Evolutionary conservation across 2,797 vertebrate species (phyloP), one percentile per base, ranked within the genome.

Genomic region (Alfaro cultratus): DNA sequence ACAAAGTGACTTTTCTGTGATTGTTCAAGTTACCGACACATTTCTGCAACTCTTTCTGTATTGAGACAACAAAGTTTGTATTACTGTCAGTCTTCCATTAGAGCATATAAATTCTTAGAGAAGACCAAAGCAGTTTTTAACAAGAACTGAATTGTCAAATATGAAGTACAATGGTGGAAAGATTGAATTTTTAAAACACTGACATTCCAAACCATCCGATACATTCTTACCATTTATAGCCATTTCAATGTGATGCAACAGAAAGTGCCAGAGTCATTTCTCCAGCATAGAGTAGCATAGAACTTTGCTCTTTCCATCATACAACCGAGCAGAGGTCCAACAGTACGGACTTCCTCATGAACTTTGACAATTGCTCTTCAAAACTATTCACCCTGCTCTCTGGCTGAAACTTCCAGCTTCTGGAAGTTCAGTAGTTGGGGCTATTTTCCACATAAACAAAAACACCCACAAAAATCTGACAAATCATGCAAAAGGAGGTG

Each of bases 1-100:
- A 91, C 84, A 82, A 83, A 71, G 77, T n/a, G 60, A 75, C 73
- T 73, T 62, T 74, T 68, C 75, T 23, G 57, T 0, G 73, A 81
- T 45, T 68, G 81, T 62, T 73, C 76, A 79, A 70, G 71, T 88
- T 79, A 55, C 45, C 3, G n/a, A 79, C 2, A 36, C 53, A 53
- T 47, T 74, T 41, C 34, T 75, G 36, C 74, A 51, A 43, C 39
- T 26, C 31, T 39, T 72, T 75, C 75, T 46, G 15, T 43, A 73
- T 29, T 67, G 13, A 60, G 26, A n/a, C 41, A 45, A 45, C 41
- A n/a, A 16, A 29, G 26, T 13, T 29, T 4, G 12, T 57, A 68
- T 12, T 21, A 23, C 64, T 68, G 10, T 11, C 36, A 4, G 34
- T 2, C 21, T 67, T 36, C 36, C 0, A 4, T 67, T 21, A 12